A percentile compares a stretch with the other conserved stretches of the same genome.
These are phyloP conservation scores for Spilarctia lutea DNA, from an alignment of 2,888 invertebrate species.

Conservation along the genomic window DNA sequence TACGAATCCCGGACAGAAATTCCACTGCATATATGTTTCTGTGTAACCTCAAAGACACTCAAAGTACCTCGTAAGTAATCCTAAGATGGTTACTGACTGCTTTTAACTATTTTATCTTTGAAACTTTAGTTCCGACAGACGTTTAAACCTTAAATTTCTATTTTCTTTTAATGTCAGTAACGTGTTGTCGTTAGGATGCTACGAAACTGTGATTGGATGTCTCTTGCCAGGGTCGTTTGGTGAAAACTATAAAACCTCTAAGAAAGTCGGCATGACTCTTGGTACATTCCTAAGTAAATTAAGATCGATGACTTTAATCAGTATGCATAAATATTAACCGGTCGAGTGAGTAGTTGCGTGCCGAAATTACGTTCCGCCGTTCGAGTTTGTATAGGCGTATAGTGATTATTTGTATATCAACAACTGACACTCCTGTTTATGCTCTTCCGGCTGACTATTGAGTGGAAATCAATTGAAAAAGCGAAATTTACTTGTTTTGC, in stretches of 20 bases:
- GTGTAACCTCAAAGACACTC: too few relatives aligned
- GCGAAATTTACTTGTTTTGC: not conserved
- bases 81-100: not conserved
- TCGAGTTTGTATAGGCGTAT: not conserved
- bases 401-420: not conserved
- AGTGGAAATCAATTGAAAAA: not conserved
- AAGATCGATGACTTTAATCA: slow-evolving; percentile 23
- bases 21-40: not conserved
- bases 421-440: not conserved
- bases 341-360: slow-evolving; percentile 24
- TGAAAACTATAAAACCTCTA: not conserved
- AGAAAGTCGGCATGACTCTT: not conserved
- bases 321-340: slow-evolving; percentile 28
- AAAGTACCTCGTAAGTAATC: not conserved
- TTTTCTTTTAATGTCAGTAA: slow-evolving; percentile 1
- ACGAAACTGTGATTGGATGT: not conserved
- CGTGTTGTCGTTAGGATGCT: slow-evolving; percentile 6
- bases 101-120: not conserved
- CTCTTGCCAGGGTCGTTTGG: not conserved
- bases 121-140: not conserved
- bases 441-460: not conserved
- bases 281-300: slow-evolving; percentile 7
- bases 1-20: not conserved
- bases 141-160: slow-evolving; percentile 1
- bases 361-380: slow-evolving; percentile 34